phyloP scores from a whole-genome alignment of 2,113 vertebrate species.

The Athene cunicularia region DNA sequence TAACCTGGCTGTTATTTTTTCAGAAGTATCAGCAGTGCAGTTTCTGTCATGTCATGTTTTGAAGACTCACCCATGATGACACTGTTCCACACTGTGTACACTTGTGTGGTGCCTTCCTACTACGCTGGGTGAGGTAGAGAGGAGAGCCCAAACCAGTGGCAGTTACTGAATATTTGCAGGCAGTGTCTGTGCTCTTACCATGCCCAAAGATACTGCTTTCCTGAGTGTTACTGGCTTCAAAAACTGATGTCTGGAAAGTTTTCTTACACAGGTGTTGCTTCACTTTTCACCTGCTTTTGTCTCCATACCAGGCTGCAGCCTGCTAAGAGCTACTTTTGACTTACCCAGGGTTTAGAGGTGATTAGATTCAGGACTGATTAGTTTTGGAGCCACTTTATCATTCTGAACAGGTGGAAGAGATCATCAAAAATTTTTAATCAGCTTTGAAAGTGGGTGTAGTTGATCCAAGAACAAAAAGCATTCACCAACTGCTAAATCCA shows the following conservation, averaged over 20 bases:
- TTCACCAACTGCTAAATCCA: conserved; percentile 69
- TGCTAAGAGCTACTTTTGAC: conserved; percentile 2
- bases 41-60: neutral
- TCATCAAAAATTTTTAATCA: conserved; percentile 65
- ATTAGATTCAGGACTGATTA: conserved; percentile 24
- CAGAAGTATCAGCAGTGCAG: neutral
- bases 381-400: conserved; percentile 59
- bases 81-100: neutral
- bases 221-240: neutral
- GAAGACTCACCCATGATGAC: neutral
- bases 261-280: neutral
- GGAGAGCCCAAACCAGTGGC: neutral
- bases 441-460: conserved; percentile 71
- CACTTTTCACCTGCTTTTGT: neutral
- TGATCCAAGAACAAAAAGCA: conserved; percentile 64
- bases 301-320: neutral
- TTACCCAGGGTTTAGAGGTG: conserved; percentile 1
- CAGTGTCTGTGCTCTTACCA: neutral
- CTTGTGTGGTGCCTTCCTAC: neutral
- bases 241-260: neutral
- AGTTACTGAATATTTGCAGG: neutral
- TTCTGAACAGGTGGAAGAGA: conserved; percentile 66
- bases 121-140: neutral
- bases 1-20: neutral
- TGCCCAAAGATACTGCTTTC: neutral